Percentiles rank a stretch among this genome's conserved stretches.
Evolutionary conservation across 2,888 invertebrate species (phyloP).

Genomic region (Metacarcinus magister): DNA sequence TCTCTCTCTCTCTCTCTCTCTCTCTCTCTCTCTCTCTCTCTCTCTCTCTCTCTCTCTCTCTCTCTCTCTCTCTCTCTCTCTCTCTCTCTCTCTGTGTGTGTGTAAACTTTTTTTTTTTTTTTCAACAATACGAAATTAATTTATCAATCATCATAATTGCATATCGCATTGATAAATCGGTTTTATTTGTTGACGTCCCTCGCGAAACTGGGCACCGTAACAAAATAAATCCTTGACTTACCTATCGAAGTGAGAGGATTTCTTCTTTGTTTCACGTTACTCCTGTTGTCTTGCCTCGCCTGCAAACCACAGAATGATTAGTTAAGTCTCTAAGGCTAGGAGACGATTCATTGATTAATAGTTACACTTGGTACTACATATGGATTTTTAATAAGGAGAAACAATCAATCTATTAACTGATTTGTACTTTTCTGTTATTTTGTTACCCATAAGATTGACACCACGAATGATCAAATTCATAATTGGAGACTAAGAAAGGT

Average conservation of each 20-base stretch:
- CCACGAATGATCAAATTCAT: not conserved
- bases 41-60: conserved; percentile 32
- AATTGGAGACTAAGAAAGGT: not conserved
- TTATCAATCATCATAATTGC: too few relatives aligned
- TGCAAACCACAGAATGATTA: not conserved
- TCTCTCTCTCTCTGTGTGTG: not conserved
- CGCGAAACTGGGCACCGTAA: too few relatives aligned
- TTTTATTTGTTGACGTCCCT: not conserved
- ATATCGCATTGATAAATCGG: too few relatives aligned
- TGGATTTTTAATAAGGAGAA: too few relatives aligned
- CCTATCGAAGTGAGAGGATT: not conserved
- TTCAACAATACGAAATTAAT: too few relatives aligned
- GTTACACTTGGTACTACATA: too few relatives aligned
- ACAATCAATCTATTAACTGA: too few relatives aligned
- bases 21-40: conserved; percentile 21
- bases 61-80: not conserved
- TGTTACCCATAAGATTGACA: not conserved
- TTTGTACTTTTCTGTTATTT: not conserved
- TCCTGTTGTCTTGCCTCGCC: not conserved
- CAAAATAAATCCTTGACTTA: not conserved
- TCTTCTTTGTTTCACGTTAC: not conserved
- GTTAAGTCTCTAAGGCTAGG: not conserved
- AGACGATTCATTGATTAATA: not conserved
- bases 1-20: not conserved
- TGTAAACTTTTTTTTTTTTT: too few relatives aligned